Conservation (phyloP, 2,888 invertebrate species). For the Cheilosia variabilis region DNA sequence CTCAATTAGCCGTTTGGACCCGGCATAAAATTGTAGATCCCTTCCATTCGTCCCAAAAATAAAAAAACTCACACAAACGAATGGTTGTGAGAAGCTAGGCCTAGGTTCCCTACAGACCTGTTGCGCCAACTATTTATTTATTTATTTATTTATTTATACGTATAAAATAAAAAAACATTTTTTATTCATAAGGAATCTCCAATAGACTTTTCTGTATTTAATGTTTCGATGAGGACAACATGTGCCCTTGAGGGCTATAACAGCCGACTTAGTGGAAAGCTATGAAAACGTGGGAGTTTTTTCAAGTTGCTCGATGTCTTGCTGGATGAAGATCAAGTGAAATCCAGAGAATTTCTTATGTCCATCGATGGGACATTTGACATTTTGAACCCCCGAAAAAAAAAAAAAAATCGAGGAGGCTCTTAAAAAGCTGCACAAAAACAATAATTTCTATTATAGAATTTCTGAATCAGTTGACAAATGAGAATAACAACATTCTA, state of each 20-base stretch:
- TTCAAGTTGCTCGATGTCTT: too few relatives aligned
- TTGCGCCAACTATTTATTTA: too few relatives aligned
- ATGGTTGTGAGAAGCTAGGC: too few relatives aligned
- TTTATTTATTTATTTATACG: too few relatives aligned
- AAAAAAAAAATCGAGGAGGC: not conserved
- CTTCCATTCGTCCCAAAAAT: too few relatives aligned
- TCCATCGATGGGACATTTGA: conserved; percentile 6
- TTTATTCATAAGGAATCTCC: not conserved
- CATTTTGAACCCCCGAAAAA: not conserved
- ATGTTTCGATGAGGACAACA: not conserved
- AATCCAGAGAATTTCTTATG: not conserved
- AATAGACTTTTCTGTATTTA: not conserved
- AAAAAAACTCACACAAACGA: too few relatives aligned
- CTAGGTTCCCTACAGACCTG: too few relatives aligned
- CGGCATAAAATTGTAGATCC: too few relatives aligned
- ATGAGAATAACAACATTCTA: not conserved
- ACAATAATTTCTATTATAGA: not conserved
- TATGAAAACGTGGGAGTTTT: too few relatives aligned
- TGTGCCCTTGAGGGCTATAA: not conserved
- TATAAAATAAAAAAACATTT: not conserved
- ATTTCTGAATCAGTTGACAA: not conserved
- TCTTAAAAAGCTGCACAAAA: too few relatives aligned
- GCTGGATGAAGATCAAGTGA: not conserved
- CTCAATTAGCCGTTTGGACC: too few relatives aligned
- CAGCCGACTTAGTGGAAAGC: not conserved